These are phyloP conservation scores for Spodoptera frugiperda DNA, from an alignment of 1,140 invertebrate genomes.

Conservation along the genomic window DNA sequence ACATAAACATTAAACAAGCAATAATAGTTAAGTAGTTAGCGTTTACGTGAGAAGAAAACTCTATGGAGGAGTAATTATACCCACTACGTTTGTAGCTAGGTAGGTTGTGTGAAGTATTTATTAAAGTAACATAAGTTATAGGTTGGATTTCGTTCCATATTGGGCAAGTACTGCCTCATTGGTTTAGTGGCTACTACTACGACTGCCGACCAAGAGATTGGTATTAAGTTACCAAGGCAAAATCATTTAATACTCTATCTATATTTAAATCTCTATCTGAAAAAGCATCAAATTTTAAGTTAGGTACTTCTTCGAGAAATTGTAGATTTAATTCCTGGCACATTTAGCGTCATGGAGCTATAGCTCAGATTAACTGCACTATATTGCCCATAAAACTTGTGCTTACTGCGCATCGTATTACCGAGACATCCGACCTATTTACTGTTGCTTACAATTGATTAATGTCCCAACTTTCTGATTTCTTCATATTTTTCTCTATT, in stretches of 20 bases:
- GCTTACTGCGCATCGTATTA: conserved; percentile 44
- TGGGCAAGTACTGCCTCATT: no score
- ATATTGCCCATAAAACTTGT: conserved; percentile 56
- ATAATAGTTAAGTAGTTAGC: conserved; percentile 2
- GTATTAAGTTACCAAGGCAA: no score
- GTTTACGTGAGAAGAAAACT: conserved; percentile 19
- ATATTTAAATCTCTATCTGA: no score
- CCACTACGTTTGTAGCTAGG: background rate
- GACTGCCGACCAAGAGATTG: no score
- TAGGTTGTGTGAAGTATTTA: no score
- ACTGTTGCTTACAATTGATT: background rate
- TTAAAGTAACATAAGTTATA: no score
- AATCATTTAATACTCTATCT: no score
- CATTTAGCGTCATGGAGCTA: conserved; percentile 44
- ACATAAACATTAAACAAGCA: conserved; percentile 22
- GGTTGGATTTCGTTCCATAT: no score
- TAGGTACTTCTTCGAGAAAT: conserved; percentile 1
- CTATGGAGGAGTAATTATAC: background rate
- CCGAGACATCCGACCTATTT: conserved; percentile 48
- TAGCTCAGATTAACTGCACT: conserved; percentile 53
- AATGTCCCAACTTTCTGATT: background rate
- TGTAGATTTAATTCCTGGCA: conserved; percentile 1
- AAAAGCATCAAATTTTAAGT: background rate
- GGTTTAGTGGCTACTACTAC: no score
- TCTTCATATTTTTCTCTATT: background rate